Percentiles rank a stretch among this genome's conserved stretches.
Evolutionary conservation across 2,888 invertebrate genomes (phyloP).

Genomic region (Tetropium fuscum): DNA sequence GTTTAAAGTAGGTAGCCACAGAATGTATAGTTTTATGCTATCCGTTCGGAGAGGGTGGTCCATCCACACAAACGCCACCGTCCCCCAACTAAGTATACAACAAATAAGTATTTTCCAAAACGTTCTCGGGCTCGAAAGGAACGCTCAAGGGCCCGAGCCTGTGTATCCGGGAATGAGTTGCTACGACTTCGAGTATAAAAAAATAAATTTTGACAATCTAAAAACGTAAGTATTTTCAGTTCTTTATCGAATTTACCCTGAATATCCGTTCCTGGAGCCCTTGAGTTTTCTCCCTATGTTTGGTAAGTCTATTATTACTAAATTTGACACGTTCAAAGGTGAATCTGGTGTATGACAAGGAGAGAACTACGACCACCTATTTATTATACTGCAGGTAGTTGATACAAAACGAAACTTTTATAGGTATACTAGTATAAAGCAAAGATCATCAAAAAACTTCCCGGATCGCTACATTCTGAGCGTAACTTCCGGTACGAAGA

Average conservation of each 20-base stretch:
- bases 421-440: too few relatives aligned
- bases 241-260: slow-evolving; percentile 55
- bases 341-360: too few relatives aligned
- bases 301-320: slow-evolving; percentile 43
- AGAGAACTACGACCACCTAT: too few relatives aligned
- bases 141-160: slow-evolving; percentile 49
- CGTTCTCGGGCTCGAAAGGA: slow-evolving; percentile 41
- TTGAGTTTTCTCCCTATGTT: slow-evolving; percentile 31
- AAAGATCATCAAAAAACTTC: too few relatives aligned
- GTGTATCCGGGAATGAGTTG: slow-evolving; percentile 50
- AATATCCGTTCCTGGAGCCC: slow-evolving; percentile 45
- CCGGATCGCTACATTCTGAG: too few relatives aligned
- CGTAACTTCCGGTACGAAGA: too few relatives aligned
- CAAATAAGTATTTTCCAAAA: slow-evolving; percentile 35
- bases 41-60: too few relatives aligned
- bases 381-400: too few relatives aligned
- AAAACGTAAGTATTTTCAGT: slow-evolving; percentile 52
- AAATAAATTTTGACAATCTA: slow-evolving; percentile 55
- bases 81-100: too few relatives aligned
- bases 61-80: too few relatives aligned
- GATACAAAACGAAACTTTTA: too few relatives aligned
- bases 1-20: slow-evolving; percentile 62
- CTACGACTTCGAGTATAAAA: slow-evolving; percentile 53
- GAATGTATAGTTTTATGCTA: slow-evolving; percentile 45
- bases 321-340: slow-evolving; percentile 49